A percentile compares a stretch with the other conserved stretches of the same genome.
phyloP scores from a whole-genome alignment of 1,140 invertebrate genomes.

The Hyles euphorbiae region DNA sequence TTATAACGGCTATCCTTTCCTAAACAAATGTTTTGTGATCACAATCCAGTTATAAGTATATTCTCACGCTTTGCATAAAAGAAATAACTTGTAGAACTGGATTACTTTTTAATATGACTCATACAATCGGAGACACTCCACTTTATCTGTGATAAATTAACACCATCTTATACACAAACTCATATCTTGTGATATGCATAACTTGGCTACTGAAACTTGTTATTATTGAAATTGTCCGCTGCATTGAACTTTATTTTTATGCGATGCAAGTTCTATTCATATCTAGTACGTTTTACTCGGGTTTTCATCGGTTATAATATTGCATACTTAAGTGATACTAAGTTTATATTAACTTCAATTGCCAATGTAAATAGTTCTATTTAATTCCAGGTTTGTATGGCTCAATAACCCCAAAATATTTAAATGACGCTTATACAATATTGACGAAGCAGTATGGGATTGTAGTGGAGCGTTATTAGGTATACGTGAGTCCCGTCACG shows the following conservation, averaged over 20 bases:
- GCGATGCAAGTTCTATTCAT: slow-evolving; percentile 1
- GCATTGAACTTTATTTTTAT: neutral
- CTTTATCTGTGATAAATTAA: neutral
- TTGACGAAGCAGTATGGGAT: too few species aligned
- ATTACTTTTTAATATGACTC: slow-evolving; percentile 25
- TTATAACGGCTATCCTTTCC: slow-evolving; percentile 23
- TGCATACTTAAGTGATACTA: too few species aligned
- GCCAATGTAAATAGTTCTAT: too few species aligned
- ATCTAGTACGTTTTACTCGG: neutral
- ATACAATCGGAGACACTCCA: slow-evolving; percentile 2
- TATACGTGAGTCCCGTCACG: slow-evolving; percentile 5
- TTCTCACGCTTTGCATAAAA: slow-evolving; percentile 30
- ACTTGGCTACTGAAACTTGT: slow-evolving; percentile 1
- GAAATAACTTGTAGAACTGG: slow-evolving; percentile 17
- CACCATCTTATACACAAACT: too few species aligned
- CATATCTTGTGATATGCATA: too few species aligned
- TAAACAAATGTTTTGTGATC: slow-evolving; percentile 13
- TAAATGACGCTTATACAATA: too few species aligned
- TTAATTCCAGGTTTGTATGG: too few species aligned
- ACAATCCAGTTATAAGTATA: slow-evolving; percentile 20
- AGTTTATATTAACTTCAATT: too few species aligned
- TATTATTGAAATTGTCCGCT: neutral
- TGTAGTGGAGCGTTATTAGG: too few species aligned
- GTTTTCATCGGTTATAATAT: neutral
- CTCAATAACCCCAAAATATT: too few species aligned